A percentile compares a stretch with the other conserved stretches of the same genome.
phyloP scores from a whole-genome alignment of 2,888 invertebrate genomes.

The Drosophila algonquin region DNA sequence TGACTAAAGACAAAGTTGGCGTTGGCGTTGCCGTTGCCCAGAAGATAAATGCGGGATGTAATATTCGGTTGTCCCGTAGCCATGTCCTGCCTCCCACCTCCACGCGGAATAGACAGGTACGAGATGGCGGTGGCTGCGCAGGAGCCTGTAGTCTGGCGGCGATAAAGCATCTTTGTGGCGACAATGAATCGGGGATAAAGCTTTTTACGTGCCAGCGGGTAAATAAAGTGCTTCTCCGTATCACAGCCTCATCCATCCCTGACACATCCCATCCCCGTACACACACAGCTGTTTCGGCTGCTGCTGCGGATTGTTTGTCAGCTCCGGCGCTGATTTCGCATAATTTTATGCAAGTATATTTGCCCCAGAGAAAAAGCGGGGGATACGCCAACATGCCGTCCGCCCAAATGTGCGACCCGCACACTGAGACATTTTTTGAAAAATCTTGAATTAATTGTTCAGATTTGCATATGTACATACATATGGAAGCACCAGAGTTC shows the following conservation, averaged over 20 bases:
- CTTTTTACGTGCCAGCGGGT: slow-evolving; percentile 75
- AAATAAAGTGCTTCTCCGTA: slow-evolving; percentile 48
- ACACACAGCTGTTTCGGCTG: slow-evolving; percentile 11
- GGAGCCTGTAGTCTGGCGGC: slow-evolving; percentile 70
- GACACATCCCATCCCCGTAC: background rate
- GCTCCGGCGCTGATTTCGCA: slow-evolving; percentile 72
- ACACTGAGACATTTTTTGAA: background rate
- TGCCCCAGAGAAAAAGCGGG: slow-evolving; percentile 5
- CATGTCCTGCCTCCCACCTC: slow-evolving; percentile 9
- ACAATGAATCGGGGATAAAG: slow-evolving; percentile 78
- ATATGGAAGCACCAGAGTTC: no score
- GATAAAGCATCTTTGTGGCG: slow-evolving; percentile 57
- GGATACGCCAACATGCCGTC: slow-evolving; percentile 46
- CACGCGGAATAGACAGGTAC: slow-evolving; percentile 52
- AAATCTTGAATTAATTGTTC: background rate
- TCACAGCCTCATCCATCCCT: background rate
- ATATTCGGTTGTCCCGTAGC: slow-evolving; percentile 16
- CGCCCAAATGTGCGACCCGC: slow-evolving; percentile 1
- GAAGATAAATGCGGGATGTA: slow-evolving; percentile 49
- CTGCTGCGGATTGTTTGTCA: slow-evolving; percentile 52
- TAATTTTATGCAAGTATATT: slow-evolving; percentile 68
- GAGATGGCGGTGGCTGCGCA: slow-evolving; percentile 52
- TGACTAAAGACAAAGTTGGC: slow-evolving; percentile 71
- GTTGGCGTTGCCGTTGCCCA: slow-evolving; percentile 40
- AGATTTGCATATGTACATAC: no score